Conservation (phyloP, 2,113 vertebrate genomes). For the Etia nguti region DNA sequence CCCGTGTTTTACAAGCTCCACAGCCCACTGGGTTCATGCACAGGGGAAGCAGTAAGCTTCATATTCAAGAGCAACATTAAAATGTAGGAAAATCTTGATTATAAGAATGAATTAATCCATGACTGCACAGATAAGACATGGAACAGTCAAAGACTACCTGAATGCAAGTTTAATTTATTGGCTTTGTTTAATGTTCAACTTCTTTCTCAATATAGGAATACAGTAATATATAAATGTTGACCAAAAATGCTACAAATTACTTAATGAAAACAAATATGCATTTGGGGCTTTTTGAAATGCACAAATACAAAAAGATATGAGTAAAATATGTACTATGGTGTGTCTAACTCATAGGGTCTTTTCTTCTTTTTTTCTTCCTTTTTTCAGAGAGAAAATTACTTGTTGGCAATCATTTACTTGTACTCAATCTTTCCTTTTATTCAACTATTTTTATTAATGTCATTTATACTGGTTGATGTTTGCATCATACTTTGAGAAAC, state of each 20-base stretch:
- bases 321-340: not conserved
- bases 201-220: not conserved
- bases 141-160: not conserved
- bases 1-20: not conserved
- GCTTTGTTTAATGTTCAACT: not conserved
- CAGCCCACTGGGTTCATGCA: not conserved
- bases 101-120: not conserved
- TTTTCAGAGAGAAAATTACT: not conserved
- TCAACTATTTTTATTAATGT: not conserved
- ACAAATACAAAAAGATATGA: not conserved
- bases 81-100: not conserved
- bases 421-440: not conserved
- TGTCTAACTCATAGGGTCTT: not conserved
- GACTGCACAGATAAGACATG: not conserved
- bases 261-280: not conserved
- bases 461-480: not conserved
- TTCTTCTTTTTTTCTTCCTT: not conserved
- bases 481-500: not conserved
- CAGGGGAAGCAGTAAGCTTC: not conserved
- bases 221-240: no score
- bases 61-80: not conserved
- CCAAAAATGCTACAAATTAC: no score
- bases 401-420: not conserved
- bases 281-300: not conserved
- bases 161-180: not conserved